These are phyloP conservation scores for Falco rusticolus DNA, from an alignment of 2,797 vertebrate genomes.

Conservation along the genomic window DNA sequence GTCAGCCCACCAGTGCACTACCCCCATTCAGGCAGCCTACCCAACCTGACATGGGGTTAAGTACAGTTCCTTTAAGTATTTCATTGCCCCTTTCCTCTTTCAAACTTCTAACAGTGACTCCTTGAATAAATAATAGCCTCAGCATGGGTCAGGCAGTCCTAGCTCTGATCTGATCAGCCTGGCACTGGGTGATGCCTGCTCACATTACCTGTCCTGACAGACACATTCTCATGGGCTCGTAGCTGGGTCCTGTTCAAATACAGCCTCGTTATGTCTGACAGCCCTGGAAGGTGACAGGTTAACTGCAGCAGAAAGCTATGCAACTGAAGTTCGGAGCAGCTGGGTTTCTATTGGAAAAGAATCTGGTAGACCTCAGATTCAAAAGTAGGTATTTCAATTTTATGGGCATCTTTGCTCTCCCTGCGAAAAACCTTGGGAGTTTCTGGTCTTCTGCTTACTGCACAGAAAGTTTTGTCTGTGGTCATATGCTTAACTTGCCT, in stretches of 20 bases:
- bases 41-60: neutral
- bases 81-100: neutral
- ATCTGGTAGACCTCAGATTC: neutral
- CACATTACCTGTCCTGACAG: constrained; percentile 12
- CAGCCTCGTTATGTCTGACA: neutral
- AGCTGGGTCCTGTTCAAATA: neutral
- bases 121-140: constrained; percentile 22
- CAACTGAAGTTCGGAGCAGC: neutral
- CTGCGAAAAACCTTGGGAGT: rapidly evolving
- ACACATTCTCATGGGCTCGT: neutral
- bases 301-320: neutral
- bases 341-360: neutral
- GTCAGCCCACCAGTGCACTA: neutral
- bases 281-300: constrained; percentile 11
- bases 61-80: neutral
- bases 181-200: neutral
- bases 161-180: constrained; percentile 13
- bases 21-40: neutral
- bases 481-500: neutral
- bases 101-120: neutral
- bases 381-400: neutral
- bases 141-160: neutral
- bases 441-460: neutral
- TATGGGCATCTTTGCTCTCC: neutral
- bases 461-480: no score